These are phyloP conservation scores for Sycophila texana DNA, from an alignment of 2,888 invertebrate genomes.

Conservation along the genomic window DNA sequence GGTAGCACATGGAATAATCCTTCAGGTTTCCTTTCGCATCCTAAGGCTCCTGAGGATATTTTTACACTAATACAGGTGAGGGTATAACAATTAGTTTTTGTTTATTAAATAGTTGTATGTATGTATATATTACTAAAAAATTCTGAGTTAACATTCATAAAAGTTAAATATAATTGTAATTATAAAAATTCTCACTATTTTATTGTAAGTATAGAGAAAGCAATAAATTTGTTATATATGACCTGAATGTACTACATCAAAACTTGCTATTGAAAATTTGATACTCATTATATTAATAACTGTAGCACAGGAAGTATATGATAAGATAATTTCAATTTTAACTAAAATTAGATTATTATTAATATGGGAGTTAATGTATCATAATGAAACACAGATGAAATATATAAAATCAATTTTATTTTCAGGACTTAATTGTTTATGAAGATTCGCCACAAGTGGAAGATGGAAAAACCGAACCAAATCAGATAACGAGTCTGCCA, in stretches of 20 bases:
- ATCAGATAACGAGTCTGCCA: constrained; percentile 71
- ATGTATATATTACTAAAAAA: background rate
- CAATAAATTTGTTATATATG: too few species aligned
- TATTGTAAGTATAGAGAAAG: background rate
- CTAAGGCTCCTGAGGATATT: constrained; percentile 77
- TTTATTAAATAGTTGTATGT: background rate
- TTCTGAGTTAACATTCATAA: too few species aligned
- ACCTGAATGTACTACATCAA: too few species aligned
- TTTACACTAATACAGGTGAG: constrained; percentile 75
- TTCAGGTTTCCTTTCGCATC: constrained; percentile 78
- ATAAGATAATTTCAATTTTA: constrained; percentile 26
- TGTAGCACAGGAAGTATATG: constrained; percentile 22
- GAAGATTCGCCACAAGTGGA: constrained; percentile 74
- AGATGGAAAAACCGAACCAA: constrained; percentile 78
- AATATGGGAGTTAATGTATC: background rate
- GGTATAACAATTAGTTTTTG: background rate
- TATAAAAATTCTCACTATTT: background rate
- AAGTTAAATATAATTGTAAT: too few species aligned
- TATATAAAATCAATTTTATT: constrained; percentile 7
- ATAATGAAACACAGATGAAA: background rate
- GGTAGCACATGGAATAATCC: constrained; percentile 77
- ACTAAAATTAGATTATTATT: constrained; percentile 38
- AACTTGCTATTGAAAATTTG: background rate
- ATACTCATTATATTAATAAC: constrained; percentile 16
- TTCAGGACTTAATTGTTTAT: constrained; percentile 72